phyloP scores from a whole-genome alignment of 2,113 vertebrate genomes.

The Leucopternis melanops region DNA sequence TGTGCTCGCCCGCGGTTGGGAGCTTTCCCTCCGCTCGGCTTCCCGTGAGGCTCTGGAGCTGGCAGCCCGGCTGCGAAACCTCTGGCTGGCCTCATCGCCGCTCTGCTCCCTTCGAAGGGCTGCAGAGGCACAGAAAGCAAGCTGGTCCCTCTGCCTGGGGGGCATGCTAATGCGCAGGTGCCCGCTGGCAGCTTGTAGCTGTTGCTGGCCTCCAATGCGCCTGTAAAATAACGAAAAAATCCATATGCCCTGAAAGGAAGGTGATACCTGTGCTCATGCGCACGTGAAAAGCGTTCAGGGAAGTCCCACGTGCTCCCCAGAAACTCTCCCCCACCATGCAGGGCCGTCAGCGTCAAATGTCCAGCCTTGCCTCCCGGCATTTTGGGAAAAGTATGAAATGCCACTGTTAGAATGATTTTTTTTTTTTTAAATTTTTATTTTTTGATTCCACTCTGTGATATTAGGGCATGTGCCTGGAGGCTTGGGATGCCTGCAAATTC shows the following conservation, averaged over 20 bases:
- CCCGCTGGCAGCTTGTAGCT: background rate
- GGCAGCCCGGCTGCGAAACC: background rate
- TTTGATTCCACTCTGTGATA: background rate
- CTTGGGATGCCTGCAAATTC: accelerated
- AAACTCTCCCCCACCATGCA: background rate
- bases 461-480: background rate
- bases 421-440: background rate
- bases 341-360: accelerated
- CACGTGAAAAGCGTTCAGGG: accelerated
- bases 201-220: accelerated
- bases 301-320: accelerated
- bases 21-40: background rate
- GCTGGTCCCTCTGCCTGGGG: background rate
- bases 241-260: accelerated
- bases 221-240: background rate
- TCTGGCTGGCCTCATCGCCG: background rate
- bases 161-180: accelerated
- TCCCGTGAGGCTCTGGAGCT: background rate
- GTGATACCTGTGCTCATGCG: accelerated
- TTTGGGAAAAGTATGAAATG: accelerated
- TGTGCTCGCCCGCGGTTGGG: constrained; percentile 1
- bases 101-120: background rate
- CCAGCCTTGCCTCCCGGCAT: accelerated
- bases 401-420: accelerated
- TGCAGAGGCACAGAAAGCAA: background rate